These are phyloP conservation scores for Oophaga pumilio DNA, from an alignment of 2,113 vertebrate species.

Conservation along the genomic window DNA sequence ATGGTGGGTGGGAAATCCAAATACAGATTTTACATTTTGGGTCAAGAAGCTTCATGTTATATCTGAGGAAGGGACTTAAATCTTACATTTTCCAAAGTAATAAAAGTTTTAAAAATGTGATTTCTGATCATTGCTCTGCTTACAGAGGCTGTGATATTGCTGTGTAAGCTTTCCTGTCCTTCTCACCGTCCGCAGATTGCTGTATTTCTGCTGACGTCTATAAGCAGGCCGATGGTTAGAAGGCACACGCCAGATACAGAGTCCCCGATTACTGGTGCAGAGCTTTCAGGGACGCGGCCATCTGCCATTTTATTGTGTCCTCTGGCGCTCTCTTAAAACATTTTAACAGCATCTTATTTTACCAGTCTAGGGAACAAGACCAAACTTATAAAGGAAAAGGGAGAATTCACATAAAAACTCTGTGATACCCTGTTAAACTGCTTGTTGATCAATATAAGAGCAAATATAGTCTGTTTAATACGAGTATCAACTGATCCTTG, in stretches of 20 bases:
- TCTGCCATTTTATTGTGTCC: conserved; percentile 58
- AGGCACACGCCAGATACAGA: neutral
- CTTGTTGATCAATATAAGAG: conserved; percentile 54
- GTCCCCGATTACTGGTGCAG: conserved; percentile 31
- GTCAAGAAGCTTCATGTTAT: neutral
- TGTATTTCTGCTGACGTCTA: neutral
- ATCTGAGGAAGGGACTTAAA: too few species aligned
- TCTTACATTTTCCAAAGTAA: too few species aligned
- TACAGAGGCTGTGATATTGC: neutral
- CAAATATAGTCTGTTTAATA: conserved; percentile 53
- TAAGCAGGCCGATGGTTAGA: neutral
- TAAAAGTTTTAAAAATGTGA: too few species aligned
- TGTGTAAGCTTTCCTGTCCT: neutral
- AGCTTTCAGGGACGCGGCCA: conserved; percentile 36
- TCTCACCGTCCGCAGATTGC: neutral
- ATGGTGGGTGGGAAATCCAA: too few species aligned
- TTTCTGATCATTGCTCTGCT: too few species aligned
- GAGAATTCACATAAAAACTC: conserved; percentile 58
- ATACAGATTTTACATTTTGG: neutral
- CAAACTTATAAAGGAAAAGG: conserved; percentile 54
- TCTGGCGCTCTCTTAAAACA: conserved; percentile 57
- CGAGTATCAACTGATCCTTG: conserved; percentile 53
- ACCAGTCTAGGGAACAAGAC: conserved; percentile 50
- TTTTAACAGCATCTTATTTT: conserved; percentile 57
- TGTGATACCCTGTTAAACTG: conserved; percentile 57